phyloP scores from a whole-genome alignment of 2,113 vertebrate genomes.

The Scortum barcoo region DNA sequence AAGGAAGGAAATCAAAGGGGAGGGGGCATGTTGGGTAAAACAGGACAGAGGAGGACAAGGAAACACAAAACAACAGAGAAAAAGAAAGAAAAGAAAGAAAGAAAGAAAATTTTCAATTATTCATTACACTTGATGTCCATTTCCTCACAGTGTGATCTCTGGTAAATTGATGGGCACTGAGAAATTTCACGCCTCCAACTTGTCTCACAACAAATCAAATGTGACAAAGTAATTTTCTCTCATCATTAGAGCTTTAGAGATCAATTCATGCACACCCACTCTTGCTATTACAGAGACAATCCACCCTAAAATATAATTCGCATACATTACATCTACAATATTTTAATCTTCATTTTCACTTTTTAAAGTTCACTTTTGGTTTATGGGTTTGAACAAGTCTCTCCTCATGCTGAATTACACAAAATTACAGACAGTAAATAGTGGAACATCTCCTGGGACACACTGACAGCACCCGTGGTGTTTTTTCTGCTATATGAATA shows the following conservation, averaged over 20 bases:
- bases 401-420: neutral
- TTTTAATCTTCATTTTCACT: constrained; percentile 12
- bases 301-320: constrained; percentile 7
- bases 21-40: neutral
- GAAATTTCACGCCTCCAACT: constrained; percentile 56
- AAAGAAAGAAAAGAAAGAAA: neutral
- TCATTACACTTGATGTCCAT: constrained; percentile 57
- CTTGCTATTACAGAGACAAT: neutral
- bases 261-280: constrained; percentile 39
- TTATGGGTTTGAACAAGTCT: constrained; percentile 8
- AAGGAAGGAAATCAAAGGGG: neutral
- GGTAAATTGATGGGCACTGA: constrained; percentile 42
- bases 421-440: neutral
- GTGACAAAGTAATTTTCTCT: constrained; percentile 63
- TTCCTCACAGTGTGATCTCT: constrained; percentile 32
- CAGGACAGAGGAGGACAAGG: neutral
- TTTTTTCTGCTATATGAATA: neutral
- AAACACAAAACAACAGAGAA: neutral
- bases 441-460: neutral
- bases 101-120: constrained; percentile 33
- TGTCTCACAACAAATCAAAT: constrained; percentile 64
- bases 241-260: constrained; percentile 52
- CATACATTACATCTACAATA: neutral
- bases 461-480: neutral
- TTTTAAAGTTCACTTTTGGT: constrained; percentile 25